Percentiles rank a stretch among this genome's conserved stretches.
phyloP scores from a whole-genome alignment of 2,888 invertebrate species.

The Molanna angustata region DNA sequence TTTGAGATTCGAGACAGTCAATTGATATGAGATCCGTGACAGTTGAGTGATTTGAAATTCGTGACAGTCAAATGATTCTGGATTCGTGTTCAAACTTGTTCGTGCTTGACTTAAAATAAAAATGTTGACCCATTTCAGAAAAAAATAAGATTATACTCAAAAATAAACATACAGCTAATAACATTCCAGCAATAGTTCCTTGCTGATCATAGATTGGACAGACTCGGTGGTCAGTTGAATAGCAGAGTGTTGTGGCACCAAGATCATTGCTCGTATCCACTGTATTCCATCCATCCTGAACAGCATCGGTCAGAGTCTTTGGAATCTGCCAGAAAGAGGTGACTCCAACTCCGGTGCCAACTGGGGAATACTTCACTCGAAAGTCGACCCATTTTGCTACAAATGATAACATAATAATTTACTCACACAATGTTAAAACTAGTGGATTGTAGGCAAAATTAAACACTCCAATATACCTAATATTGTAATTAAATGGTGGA shows the following conservation, averaged over 20 bases:
- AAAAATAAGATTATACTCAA: no score
- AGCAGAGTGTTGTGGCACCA: constrained; percentile 22
- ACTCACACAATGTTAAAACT: background rate
- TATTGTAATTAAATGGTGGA: no score
- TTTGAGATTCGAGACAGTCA: no score
- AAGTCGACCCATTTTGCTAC: constrained; percentile 30
- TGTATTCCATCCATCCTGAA: constrained; percentile 35
- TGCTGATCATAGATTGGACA: constrained; percentile 26
- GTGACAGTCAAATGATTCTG: no score
- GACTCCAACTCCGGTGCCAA: constrained; percentile 14
- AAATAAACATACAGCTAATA: constrained; percentile 23
- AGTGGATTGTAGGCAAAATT: background rate
- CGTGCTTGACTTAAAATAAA: no score
- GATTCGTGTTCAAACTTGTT: no score
- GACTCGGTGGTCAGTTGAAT: constrained; percentile 19
- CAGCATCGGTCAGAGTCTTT: constrained; percentile 20
- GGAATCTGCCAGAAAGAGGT: constrained; percentile 29
- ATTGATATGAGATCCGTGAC: no score
- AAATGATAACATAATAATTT: constrained; percentile 5
- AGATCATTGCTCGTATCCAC: constrained; percentile 15
- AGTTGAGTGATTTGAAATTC: no score
- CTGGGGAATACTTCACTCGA: constrained; percentile 25
- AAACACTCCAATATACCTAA: no score
- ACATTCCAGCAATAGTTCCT: constrained; percentile 30
- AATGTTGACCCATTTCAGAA: no score